A percentile compares a stretch with the other conserved stretches of the same genome.
These are phyloP conservation scores for Alligator mississippiensis DNA, from an alignment of 2,113 vertebrate genomes.

Conservation along the genomic window DNA sequence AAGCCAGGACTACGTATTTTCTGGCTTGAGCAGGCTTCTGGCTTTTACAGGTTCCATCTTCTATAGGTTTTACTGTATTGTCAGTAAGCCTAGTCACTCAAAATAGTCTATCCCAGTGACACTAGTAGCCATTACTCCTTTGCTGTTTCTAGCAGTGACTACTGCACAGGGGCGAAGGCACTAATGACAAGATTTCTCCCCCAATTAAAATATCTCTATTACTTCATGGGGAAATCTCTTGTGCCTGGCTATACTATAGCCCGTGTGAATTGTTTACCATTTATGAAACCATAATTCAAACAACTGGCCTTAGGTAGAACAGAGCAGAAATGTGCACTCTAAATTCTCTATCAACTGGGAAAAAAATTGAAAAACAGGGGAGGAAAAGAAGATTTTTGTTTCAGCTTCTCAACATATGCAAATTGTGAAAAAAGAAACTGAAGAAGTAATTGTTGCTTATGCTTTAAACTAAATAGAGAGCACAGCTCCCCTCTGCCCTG, in stretches of 20 bases:
- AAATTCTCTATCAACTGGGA: background rate
- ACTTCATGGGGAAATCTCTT: background rate
- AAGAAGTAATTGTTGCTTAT: conserved; percentile 35
- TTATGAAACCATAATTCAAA: background rate
- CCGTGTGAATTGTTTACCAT: rapidly evolving
- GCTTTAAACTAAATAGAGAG: conserved; percentile 20
- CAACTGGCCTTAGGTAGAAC: background rate
- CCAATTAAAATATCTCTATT: conserved; percentile 6
- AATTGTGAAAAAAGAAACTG: background rate
- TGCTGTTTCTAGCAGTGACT: background rate
- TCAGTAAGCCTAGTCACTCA: conserved; percentile 19
- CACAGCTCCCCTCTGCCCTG: conserved; percentile 3
- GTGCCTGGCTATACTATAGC: background rate
- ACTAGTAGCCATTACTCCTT: background rate
- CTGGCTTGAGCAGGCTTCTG: too few relatives aligned
- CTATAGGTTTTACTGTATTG: background rate
- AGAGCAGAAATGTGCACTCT: background rate
- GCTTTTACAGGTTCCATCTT: background rate
- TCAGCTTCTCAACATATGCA: conserved; percentile 3
- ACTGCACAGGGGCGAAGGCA: background rate
- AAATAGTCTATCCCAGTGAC: background rate
- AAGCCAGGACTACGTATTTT: too few relatives aligned
- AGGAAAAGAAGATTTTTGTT: conserved; percentile 13
- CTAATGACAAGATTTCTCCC: conserved; percentile 27
- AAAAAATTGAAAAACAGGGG: background rate